Base-by-base conservation (phyloP, 2,797 vertebrate species). In the Gymnothorax reevesii region DNA sequence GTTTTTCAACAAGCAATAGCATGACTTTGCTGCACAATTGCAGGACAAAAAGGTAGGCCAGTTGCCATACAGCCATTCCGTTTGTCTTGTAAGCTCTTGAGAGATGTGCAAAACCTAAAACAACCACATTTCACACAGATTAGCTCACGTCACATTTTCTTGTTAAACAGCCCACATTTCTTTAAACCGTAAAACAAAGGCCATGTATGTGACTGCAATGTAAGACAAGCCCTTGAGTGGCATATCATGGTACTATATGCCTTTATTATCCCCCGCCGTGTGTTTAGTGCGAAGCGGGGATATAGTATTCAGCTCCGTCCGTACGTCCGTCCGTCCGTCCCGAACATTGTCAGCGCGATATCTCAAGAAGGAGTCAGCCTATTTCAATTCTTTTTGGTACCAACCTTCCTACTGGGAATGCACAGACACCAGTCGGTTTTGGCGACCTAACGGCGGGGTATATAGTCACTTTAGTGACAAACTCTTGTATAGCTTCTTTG, bases 41-140 rank as follows among this genome's bases (percentile, higher is more conserved):
- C 33, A 42, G 22, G 7, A 20, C 22, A 64, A 62, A 64, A 64
- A 6, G 20, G 22, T 64, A 20, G 62, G 62, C 62, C 7, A 20
- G 17, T 64, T 20, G 62, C 17, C 62, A 64, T 64, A 20, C 20
- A 64, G 62, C 17, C 62, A 64, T 64, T 64, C 20, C 13, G 22
- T 64, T 22, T 64, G 17, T 64, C 17, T 64, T 64, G 62, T 64
- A 64, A 64, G 15, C 62, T 64, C 25, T 69, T 69, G 64, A 25
- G 64, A 69, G n/a, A 69, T 69, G 64, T 69, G 64, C 22, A 66
- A 66, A 22, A 69, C 64, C 64, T n/a, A 69, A 69, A 69, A 69
- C 64, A 69, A 69, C 25, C 64, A 7, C 64, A 69, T 69, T 69
- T 69, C 64, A 69, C 4, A n/a, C 2, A 69, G 7, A 25, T 25